Conservation (phyloP, 2,113 vertebrate species). For the Manacus vitellinus region DNA sequence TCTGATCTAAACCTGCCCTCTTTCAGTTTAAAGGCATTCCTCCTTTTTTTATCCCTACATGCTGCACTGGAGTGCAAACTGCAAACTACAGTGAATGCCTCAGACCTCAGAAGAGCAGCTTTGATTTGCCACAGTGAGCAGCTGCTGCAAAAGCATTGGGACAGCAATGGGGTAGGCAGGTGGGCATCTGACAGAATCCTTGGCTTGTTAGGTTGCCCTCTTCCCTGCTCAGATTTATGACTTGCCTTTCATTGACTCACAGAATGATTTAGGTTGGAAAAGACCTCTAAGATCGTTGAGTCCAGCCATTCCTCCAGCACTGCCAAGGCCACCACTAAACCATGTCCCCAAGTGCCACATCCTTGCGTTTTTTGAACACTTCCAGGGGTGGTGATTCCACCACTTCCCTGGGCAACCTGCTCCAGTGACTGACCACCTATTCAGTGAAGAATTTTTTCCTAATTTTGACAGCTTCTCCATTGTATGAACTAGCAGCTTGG, state of each 20-base stretch:
- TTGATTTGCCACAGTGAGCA: background rate
- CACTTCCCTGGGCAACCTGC: background rate
- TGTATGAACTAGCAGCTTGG: background rate
- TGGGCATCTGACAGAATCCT: background rate
- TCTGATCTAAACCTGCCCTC: background rate
- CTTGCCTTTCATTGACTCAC: background rate
- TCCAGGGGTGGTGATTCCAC: background rate
- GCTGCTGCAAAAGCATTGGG: background rate
- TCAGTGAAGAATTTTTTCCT: background rate
- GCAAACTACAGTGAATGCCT: background rate
- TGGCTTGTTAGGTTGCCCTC: background rate
- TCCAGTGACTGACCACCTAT: background rate
- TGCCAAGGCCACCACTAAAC: background rate
- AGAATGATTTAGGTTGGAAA: background rate
- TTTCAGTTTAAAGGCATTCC: background rate
- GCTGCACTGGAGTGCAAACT: background rate
- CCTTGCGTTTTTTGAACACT: background rate
- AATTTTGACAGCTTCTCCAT: background rate
- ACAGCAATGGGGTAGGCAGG: background rate
- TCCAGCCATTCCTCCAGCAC: background rate
- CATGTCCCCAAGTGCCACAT: background rate
- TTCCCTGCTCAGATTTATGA: background rate
- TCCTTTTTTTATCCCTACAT: background rate
- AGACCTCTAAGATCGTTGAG: accelerated
- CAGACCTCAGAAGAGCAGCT: background rate